Conservation (phyloP, 2,888 invertebrate genomes). For the Malthinus seriepunctatus region DNA sequence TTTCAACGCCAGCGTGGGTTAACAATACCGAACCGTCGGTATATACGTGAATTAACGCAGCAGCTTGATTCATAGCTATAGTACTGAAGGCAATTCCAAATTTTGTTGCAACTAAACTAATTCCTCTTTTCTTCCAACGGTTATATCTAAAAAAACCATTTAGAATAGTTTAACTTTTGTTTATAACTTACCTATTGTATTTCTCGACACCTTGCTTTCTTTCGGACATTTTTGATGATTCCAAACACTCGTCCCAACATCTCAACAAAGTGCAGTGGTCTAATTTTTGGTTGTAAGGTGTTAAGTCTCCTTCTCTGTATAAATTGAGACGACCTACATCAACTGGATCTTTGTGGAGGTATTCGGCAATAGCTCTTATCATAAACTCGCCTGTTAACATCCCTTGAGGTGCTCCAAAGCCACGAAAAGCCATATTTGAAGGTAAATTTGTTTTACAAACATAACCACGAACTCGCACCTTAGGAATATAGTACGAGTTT, state of each 20-base stretch:
- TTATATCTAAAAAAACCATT: slow-evolving; percentile 73
- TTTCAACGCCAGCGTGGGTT: slow-evolving; percentile 92
- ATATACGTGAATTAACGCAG: slow-evolving; percentile 87
- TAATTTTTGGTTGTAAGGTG: slow-evolving; percentile 77
- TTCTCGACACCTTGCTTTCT: slow-evolving; percentile 62
- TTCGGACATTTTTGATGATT: slow-evolving; percentile 65
- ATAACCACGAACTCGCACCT: slow-evolving; percentile 70
- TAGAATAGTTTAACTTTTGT: slow-evolving; percentile 7
- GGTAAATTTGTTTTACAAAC: slow-evolving; percentile 88
- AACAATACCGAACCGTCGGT: slow-evolving; percentile 86
- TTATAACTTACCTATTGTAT: slow-evolving; percentile 68
- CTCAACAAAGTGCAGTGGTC: slow-evolving; percentile 70
- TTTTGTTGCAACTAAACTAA: slow-evolving; percentile 80
- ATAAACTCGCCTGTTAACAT: slow-evolving; percentile 85
- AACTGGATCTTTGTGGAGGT: slow-evolving; percentile 65
- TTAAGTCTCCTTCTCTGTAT: slow-evolving; percentile 75
- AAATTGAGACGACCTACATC: slow-evolving; percentile 77
- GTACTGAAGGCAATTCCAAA: slow-evolving; percentile 84
- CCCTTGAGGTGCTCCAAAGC: slow-evolving; percentile 90
- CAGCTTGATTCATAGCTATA: slow-evolving; percentile 79
- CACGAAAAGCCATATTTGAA: slow-evolving; percentile 92
- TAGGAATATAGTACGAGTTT: slow-evolving; percentile 82
- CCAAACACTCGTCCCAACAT: slow-evolving; percentile 81
- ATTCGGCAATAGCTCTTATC: slow-evolving; percentile 75
- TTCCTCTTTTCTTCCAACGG: slow-evolving; percentile 85